phyloP scores from a whole-genome alignment of 2,113 vertebrate species.

The Hydrochoerus hydrochaeris region DNA sequence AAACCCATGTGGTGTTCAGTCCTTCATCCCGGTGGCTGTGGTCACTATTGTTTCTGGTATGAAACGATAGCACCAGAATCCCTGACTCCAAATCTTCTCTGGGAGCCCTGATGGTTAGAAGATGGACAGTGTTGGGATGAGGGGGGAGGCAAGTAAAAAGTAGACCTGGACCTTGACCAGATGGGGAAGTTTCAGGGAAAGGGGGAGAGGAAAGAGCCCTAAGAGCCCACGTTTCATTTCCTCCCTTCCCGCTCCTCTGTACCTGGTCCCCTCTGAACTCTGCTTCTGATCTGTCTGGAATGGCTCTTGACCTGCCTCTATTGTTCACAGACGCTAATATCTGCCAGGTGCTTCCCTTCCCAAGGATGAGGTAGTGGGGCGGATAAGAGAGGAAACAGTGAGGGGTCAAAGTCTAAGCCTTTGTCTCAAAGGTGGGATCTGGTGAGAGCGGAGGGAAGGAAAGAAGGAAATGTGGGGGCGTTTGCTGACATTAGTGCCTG shows the following conservation, averaged over 20 bases:
- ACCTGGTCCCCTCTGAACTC: not conserved
- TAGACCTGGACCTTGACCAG: not conserved
- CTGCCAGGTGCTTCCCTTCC: conserved; percentile 77
- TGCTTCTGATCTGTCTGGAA: conserved; percentile 48
- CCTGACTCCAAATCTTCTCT: not conserved
- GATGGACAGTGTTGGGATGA: not conserved
- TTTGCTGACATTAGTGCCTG: not conserved
- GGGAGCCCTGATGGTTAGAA: not conserved
- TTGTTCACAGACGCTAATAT: conserved; percentile 65
- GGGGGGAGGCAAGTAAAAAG: not conserved
- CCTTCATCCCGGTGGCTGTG: not conserved
- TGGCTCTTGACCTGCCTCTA: conserved; percentile 52
- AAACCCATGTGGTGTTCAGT: not conserved
- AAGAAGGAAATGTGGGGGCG: not conserved
- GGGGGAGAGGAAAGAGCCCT: not conserved
- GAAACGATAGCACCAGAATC: not conserved
- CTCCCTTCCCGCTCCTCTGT: conserved; percentile 47
- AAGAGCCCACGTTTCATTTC: conserved; percentile 21
- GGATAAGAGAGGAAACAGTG: conserved; percentile 45
- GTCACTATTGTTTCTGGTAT: conserved; percentile 53
- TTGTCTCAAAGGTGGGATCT: not conserved
- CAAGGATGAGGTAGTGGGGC: not conserved
- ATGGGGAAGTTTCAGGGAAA: not conserved
- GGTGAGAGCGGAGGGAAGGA: not conserved
- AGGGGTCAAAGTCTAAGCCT: conserved; percentile 33